Conservation (phyloP, 2,113 vertebrate species). For the Meles meles region DNA sequence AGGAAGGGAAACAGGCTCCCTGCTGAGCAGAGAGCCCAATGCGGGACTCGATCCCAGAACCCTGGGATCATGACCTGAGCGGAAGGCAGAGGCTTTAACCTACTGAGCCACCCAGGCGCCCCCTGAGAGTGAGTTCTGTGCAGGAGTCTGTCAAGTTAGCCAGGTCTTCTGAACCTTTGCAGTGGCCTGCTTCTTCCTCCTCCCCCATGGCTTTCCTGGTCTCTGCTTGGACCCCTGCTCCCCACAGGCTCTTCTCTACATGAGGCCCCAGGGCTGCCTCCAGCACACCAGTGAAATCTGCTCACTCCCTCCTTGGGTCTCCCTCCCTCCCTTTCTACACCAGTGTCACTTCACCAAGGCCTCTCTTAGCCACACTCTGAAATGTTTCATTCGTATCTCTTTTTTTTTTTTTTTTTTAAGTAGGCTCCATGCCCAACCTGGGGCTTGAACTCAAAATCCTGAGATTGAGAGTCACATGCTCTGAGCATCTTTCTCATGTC, state of each 20-base stretch:
- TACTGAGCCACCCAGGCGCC: no score
- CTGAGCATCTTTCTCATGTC: no score
- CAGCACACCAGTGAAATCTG: not conserved
- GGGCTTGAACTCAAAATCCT: not conserved
- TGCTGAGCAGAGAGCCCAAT: no score
- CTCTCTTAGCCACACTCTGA: not conserved
- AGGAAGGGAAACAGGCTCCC: no score
- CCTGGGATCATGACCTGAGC: no score
- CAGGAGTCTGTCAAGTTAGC: not conserved
- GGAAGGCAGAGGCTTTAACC: no score
- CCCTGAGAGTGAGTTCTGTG: not conserved
- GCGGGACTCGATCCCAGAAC: no score
- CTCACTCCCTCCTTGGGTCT: not conserved
- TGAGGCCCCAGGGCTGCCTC: fast-evolving
- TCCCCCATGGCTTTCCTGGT: not conserved
- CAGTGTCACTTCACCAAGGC: not conserved
- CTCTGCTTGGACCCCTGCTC: not conserved
- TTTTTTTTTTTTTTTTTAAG: not conserved
- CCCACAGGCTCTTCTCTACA: no score
- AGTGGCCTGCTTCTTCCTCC: not conserved
- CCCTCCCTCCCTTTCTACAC: not conserved
- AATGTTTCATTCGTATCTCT: not conserved
- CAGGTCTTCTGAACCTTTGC: not conserved
- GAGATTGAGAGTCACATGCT: not conserved
- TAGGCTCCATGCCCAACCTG: no score